phyloP scores from a whole-genome alignment of 2,888 invertebrate species.

The Nephrocerus scutellatus region DNA sequence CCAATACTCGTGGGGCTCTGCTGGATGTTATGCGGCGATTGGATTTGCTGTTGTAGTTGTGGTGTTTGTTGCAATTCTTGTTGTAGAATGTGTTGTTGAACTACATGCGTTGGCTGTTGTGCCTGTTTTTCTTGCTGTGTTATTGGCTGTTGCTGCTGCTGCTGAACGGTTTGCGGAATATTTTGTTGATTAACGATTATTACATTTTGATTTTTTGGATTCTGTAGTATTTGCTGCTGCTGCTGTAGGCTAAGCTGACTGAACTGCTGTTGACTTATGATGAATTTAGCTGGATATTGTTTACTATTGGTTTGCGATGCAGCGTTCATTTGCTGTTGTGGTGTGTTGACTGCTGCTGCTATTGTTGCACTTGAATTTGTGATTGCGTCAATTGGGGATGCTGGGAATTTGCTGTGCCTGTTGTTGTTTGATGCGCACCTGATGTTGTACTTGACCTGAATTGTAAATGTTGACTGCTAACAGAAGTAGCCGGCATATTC shows the following conservation, averaged over 20 bases:
- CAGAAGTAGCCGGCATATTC: too few species aligned
- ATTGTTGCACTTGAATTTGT: constrained; percentile 21
- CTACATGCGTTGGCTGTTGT: constrained; percentile 45
- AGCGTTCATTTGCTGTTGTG: neutral
- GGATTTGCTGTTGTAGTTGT: constrained; percentile 21
- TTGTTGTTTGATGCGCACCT: constrained; percentile 28
- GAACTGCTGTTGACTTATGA: constrained; percentile 57
- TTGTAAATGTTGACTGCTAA: neutral
- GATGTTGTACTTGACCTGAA: constrained; percentile 28
- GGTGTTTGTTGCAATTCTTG: constrained; percentile 30
- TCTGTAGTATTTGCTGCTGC: constrained; percentile 47
- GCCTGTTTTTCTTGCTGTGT: constrained; percentile 35
- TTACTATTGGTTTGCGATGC: constrained; percentile 23
- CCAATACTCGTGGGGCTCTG: constrained; percentile 21
- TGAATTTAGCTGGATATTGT: constrained; percentile 43
- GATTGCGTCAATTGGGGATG: too few species aligned
- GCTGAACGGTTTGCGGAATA: constrained; percentile 48
- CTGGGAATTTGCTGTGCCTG: constrained; percentile 27
- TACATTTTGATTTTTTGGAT: constrained; percentile 47
- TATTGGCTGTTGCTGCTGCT: constrained; percentile 37
- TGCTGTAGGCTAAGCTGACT: constrained; percentile 58
- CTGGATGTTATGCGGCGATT: constrained; percentile 21
- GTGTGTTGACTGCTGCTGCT: constrained; percentile 28
- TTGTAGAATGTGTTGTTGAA: constrained; percentile 31
- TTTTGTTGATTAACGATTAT: constrained; percentile 44